Evolutionary conservation across 2,113 vertebrate species (phyloP).

Genomic region (Oreochromis aureus): DNA sequence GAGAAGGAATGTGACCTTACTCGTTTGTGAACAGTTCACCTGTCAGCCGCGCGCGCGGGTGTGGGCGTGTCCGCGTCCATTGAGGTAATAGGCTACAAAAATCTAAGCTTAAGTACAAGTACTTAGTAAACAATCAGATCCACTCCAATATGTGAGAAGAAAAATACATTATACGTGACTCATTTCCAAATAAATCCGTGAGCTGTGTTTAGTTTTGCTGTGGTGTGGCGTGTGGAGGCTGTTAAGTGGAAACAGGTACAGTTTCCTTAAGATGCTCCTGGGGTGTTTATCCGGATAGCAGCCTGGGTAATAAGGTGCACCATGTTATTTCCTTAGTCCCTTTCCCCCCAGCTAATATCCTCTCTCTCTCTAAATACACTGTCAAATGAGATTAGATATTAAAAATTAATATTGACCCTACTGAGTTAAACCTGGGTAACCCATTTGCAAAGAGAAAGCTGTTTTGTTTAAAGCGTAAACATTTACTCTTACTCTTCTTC

Average conservation of each 20-base stretch:
- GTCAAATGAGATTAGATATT: background rate
- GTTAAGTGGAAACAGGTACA: background rate
- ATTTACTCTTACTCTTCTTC: background rate
- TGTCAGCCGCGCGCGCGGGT: background rate
- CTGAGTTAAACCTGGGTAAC: background rate
- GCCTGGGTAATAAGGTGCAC: background rate
- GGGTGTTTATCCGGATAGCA: background rate
- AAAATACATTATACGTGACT: background rate
- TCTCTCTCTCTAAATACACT: background rate
- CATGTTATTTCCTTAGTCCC: accelerated
- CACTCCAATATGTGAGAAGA: background rate
- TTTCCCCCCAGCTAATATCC: background rate
- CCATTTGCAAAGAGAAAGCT: background rate
- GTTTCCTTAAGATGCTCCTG: background rate
- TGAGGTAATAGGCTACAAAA: background rate
- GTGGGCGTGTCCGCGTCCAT: background rate
- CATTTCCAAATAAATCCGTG: background rate
- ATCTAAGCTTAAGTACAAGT: background rate
- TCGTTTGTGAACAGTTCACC: conserved; percentile 20
- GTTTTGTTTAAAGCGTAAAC: background rate
- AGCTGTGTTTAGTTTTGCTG: background rate
- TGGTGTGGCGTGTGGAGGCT: background rate
- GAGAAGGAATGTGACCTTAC: conserved; percentile 48
- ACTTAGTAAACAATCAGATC: background rate
- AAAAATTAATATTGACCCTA: background rate